Percentiles rank a stretch among this genome's conserved stretches.
phyloP scores from a whole-genome alignment of 2,113 vertebrate genomes.

The Salvelinus fontinalis region DNA sequence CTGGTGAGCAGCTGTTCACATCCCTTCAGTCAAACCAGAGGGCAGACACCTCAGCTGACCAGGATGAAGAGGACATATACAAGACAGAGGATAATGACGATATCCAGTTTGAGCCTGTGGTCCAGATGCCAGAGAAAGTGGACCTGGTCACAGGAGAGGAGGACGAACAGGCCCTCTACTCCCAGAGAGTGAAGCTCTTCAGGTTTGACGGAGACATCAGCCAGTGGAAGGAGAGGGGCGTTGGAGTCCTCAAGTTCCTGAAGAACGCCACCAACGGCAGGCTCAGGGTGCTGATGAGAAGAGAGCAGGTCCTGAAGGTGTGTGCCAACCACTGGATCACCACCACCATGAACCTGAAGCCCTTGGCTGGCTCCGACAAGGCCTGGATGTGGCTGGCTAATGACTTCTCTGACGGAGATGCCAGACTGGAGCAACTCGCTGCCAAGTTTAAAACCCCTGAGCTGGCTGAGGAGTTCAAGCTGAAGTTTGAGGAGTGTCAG shows the following conservation, averaged over 20 bases:
- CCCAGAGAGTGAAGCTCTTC: conserved; percentile 92
- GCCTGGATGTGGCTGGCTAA: conserved; percentile 96
- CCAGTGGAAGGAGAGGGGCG: conserved; percentile 97
- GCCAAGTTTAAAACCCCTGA: conserved; percentile 95
- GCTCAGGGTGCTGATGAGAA: conserved; percentile 91
- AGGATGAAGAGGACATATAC: conserved; percentile 88
- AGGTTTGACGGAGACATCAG: conserved; percentile 87
- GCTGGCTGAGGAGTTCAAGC: conserved; percentile 91
- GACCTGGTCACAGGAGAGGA: conserved; percentile 96
- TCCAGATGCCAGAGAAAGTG: conserved; percentile 95
- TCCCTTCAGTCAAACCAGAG: conserved; percentile 64
- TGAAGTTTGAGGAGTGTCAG: conserved; percentile 95
- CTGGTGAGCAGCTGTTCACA: conserved; percentile 86
- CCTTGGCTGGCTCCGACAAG: conserved; percentile 90
- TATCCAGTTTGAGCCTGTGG: conserved; percentile 96
- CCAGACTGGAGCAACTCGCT: conserved; percentile 87
- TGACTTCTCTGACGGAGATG: conserved; percentile 94
- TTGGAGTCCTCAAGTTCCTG: conserved; percentile 91
- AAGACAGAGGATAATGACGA: conserved; percentile 94
- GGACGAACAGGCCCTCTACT: conserved; percentile 90
- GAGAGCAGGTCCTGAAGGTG: conserved; percentile 96
- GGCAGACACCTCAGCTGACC: conserved; percentile 68
- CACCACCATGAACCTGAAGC: conserved; percentile 96
- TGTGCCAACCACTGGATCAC: conserved; percentile 99
- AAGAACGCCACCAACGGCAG: conserved; percentile 90